Evolutionary conservation across 2,797 vertebrate genomes (phyloP).

Genomic region (Gastrophryne carolinensis): DNA sequence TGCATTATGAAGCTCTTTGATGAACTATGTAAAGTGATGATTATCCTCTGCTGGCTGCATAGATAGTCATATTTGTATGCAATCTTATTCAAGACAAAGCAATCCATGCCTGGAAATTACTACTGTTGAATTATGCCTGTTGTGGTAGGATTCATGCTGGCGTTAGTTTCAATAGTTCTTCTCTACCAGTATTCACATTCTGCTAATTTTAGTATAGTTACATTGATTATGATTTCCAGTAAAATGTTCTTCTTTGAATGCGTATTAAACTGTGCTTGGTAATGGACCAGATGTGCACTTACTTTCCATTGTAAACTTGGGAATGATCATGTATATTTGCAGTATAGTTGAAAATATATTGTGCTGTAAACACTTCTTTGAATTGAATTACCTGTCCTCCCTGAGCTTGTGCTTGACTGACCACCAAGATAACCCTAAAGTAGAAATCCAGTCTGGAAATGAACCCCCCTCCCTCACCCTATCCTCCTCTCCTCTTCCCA

Average conservation of each 20-base stretch:
- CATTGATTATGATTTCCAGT: background rate
- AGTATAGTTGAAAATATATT: no score
- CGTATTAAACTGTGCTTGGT: background rate
- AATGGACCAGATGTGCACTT: background rate
- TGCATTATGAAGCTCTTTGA: background rate
- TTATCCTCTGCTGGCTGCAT: background rate
- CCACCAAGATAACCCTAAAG: no score
- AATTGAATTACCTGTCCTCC: no score
- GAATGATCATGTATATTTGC: no score
- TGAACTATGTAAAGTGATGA: background rate
- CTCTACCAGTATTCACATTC: conserved; percentile 3
- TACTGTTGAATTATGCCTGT: conserved; percentile 8
- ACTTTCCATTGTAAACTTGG: background rate
- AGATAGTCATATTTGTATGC: conserved; percentile 1
- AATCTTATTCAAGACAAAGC: conserved; percentile 15
- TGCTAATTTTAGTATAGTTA: conserved; percentile 7
- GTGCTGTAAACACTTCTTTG: no score
- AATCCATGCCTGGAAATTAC: background rate
- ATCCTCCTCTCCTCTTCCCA: no score
- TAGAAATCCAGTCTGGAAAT: no score
- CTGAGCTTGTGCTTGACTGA: no score
- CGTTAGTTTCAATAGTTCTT: background rate
- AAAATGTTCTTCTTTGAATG: background rate
- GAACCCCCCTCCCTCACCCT: no score
- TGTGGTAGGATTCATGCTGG: background rate